These are phyloP conservation scores for Jordanella pulchra DNA, from an alignment of 2,797 vertebrate genomes.

Conservation along the genomic window DNA sequence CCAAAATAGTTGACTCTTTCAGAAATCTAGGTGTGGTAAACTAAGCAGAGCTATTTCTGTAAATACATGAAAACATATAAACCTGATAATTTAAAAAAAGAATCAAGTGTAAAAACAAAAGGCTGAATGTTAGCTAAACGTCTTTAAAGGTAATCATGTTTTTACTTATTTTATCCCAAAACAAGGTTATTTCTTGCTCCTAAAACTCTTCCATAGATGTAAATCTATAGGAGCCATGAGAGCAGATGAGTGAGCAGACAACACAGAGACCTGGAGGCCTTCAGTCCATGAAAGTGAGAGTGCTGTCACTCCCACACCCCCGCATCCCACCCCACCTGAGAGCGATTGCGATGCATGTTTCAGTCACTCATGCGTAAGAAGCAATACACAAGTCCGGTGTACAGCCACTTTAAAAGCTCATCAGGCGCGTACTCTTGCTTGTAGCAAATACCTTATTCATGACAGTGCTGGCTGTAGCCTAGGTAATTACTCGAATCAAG, in stretches of 20 bases:
- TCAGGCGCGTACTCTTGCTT: slow-evolving; percentile 91
- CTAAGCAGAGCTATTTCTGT: not conserved
- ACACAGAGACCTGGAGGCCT: slow-evolving; percentile 43
- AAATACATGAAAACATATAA: too few relatives aligned
- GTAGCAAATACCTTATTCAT: slow-evolving; percentile 99
- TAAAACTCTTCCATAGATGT: not conserved
- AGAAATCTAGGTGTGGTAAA: too few relatives aligned
- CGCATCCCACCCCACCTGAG: slow-evolving; percentile 86
- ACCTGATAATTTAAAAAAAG: too few relatives aligned
- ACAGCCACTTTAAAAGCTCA: slow-evolving; percentile 99
- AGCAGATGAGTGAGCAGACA: slow-evolving; percentile 12
- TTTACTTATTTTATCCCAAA: not conserved
- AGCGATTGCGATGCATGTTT: slow-evolving; percentile 89
- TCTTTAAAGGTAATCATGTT: too few relatives aligned
- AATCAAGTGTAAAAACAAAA: too few relatives aligned
- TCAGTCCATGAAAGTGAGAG: slow-evolving; percentile 55
- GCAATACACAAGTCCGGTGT: slow-evolving; percentile 94
- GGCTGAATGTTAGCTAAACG: not conserved
- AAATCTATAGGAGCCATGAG: slow-evolving; percentile 15
- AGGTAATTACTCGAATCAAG: slow-evolving; percentile 99
- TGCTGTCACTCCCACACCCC: slow-evolving; percentile 86
- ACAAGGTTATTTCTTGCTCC: not conserved
- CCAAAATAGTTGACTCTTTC: not conserved
- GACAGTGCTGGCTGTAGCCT: slow-evolving; percentile 89
- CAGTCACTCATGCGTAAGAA: slow-evolving; percentile 92